Conservation (phyloP, 1,140 invertebrate genomes). For the Grapholita molesta region DNA sequence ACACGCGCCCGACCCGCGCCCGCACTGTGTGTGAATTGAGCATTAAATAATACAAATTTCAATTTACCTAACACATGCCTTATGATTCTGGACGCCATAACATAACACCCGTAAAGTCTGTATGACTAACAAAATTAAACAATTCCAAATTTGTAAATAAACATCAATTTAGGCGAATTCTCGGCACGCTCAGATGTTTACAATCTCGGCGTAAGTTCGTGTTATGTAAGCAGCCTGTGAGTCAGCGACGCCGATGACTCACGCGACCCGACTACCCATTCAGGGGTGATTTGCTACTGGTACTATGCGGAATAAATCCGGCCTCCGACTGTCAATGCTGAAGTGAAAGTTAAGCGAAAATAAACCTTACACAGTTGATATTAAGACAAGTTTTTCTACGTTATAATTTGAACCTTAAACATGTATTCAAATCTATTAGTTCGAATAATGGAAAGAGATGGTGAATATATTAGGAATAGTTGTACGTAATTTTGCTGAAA, state of each 20-base stretch:
- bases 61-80: too few relatives aligned
- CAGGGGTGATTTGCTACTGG: background rate
- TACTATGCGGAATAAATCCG: background rate
- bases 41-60: too few relatives aligned
- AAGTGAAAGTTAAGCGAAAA: background rate
- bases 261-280: background rate
- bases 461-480: background rate
- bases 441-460: too few relatives aligned
- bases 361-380: background rate
- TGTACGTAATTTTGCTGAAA: too few relatives aligned
- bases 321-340: background rate
- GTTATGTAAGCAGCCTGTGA: background rate
- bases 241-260: background rate
- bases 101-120: background rate
- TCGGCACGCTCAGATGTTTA: background rate
- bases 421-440: too few relatives aligned
- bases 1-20: too few relatives aligned
- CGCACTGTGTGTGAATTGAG: too few relatives aligned
- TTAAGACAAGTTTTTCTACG: too few relatives aligned
- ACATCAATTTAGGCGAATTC: background rate
- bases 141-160: background rate
- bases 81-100: background rate
- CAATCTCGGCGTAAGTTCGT: background rate
- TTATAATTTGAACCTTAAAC: too few relatives aligned
- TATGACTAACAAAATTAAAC: background rate